A percentile compares a stretch with the other conserved stretches of the same genome.
Conservation (phyloP, 2,888 invertebrate species). For the Noctuana brunneofusca region DNA sequence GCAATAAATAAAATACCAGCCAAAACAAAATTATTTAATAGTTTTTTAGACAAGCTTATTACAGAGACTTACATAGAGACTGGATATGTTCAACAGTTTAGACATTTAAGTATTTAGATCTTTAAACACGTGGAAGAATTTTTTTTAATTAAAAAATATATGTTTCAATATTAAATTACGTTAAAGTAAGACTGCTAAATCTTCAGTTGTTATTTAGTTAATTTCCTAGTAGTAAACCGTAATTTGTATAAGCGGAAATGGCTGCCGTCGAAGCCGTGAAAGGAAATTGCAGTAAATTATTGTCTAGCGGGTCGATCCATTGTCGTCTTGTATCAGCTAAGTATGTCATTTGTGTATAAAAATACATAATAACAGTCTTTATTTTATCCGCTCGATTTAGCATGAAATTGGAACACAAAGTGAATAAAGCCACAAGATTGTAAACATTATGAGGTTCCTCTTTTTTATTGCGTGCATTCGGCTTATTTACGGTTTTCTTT, state of each 20-base stretch:
- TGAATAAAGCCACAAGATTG: slow-evolving; percentile 83
- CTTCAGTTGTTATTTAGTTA: slow-evolving; percentile 6
- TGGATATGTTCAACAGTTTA: too few species aligned
- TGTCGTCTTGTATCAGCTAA: slow-evolving; percentile 37
- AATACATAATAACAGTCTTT: too few species aligned
- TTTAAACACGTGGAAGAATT: background rate
- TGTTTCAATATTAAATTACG: background rate
- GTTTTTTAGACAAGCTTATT: too few species aligned
- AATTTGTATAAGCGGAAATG: slow-evolving; percentile 52
- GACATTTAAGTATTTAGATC: too few species aligned
- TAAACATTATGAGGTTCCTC: slow-evolving; percentile 80
- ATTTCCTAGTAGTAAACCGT: slow-evolving; percentile 23
- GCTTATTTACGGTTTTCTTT: slow-evolving; percentile 77
- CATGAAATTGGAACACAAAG: slow-evolving; percentile 83
- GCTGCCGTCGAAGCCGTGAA: slow-evolving; percentile 49
- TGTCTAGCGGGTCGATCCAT: slow-evolving; percentile 51
- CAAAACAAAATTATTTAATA: too few species aligned
- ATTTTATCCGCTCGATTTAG: slow-evolving; percentile 82
- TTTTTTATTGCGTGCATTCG: slow-evolving; percentile 77
- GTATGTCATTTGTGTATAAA: slow-evolving; percentile 35
- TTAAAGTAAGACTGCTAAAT: background rate
- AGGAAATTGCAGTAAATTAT: slow-evolving; percentile 70
- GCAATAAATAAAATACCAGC: too few species aligned
- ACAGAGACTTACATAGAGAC: too few species aligned
- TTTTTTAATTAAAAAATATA: background rate